These are phyloP conservation scores for Netelia inedita DNA, from an alignment of 2,888 invertebrate species.

Conservation along the genomic window DNA sequence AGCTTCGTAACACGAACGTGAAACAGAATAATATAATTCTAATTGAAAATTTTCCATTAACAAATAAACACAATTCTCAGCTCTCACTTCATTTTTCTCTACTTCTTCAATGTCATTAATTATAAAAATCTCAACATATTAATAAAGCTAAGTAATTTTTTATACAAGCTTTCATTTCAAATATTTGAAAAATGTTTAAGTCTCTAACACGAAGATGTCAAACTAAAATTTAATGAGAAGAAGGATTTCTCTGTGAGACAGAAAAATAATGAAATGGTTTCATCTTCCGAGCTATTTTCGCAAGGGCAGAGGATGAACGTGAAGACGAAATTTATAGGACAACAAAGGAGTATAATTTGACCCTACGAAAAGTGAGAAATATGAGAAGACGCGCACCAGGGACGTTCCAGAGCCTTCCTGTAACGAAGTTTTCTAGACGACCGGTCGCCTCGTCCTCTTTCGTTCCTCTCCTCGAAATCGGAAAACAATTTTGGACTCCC, in stretches of 20 bases:
- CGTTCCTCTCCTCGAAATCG: conserved; percentile 72
- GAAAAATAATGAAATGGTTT: conserved; percentile 10
- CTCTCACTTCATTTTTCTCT: neutral
- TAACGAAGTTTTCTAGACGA: conserved; percentile 65
- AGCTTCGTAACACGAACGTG: conserved; percentile 51
- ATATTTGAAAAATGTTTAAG: no score
- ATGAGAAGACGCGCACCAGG: conserved; percentile 11
- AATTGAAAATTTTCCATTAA: conserved; percentile 79
- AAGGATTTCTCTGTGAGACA: neutral
- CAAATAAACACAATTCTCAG: conserved; percentile 52
- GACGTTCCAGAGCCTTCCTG: conserved; percentile 18
- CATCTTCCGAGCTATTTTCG: conserved; percentile 51
- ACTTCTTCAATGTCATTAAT: conserved; percentile 71
- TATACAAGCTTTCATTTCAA: no score
- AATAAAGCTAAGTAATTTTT: neutral
- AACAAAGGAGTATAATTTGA: conserved; percentile 27
- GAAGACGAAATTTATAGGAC: conserved; percentile 24
- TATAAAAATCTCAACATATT: conserved; percentile 71
- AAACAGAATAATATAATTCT: conserved; percentile 68
- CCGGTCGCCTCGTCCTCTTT: conserved; percentile 46
- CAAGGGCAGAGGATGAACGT: neutral
- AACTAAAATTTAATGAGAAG: neutral
- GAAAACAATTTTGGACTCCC: conserved; percentile 77
- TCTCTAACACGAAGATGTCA: no score
- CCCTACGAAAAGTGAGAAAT: neutral